These are phyloP conservation scores for Aspidiotus rigidus DNA, from an alignment of 2,888 invertebrate species.

Conservation along the genomic window DNA sequence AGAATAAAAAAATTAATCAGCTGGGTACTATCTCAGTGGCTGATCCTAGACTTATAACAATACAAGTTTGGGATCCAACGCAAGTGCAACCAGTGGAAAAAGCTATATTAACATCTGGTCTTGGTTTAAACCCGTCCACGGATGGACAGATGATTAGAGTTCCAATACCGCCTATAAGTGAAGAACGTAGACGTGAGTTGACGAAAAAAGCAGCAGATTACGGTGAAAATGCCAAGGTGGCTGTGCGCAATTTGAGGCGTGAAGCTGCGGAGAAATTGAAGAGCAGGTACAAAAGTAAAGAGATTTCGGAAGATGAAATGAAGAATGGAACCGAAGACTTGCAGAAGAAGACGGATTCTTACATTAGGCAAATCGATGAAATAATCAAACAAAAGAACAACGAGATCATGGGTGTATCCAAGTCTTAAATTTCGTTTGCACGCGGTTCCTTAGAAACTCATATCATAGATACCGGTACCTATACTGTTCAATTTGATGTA, in stretches of 20 bases:
- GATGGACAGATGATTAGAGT: slow-evolving; percentile 1
- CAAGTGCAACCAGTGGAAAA: slow-evolving; percentile 8
- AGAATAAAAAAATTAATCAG: background rate
- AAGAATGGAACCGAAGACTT: background rate
- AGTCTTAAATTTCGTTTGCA: too few relatives aligned
- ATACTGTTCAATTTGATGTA: too few relatives aligned
- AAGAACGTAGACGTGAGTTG: slow-evolving; percentile 19
- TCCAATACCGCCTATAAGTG: slow-evolving; percentile 21
- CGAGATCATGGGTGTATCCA: slow-evolving; percentile 10
- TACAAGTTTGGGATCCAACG: slow-evolving; percentile 10
- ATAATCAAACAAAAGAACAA: slow-evolving; percentile 11
- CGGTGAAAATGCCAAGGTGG: slow-evolving; percentile 8
- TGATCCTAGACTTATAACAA: slow-evolving; percentile 12
- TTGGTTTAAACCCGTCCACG: slow-evolving; percentile 12
- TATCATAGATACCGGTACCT: too few relatives aligned
- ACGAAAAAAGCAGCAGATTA: slow-evolving; percentile 8
- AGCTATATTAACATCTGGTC: slow-evolving; percentile 12
- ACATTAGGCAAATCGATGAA: slow-evolving; percentile 20
- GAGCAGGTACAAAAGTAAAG: slow-evolving; percentile 14
- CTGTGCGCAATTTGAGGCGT: slow-evolving; percentile 20
- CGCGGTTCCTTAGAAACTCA: too few relatives aligned
- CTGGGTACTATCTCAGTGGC: background rate
- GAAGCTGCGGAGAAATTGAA: slow-evolving; percentile 20
- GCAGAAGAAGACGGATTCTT: slow-evolving; percentile 20
- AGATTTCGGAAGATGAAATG: slow-evolving; percentile 19